A percentile compares a stretch with the other conserved stretches of the same genome.
These are phyloP conservation scores for Paelopatides confundens DNA, from an alignment of 53 echinoderm and acorn worm genomes.

Conservation along the genomic window DNA sequence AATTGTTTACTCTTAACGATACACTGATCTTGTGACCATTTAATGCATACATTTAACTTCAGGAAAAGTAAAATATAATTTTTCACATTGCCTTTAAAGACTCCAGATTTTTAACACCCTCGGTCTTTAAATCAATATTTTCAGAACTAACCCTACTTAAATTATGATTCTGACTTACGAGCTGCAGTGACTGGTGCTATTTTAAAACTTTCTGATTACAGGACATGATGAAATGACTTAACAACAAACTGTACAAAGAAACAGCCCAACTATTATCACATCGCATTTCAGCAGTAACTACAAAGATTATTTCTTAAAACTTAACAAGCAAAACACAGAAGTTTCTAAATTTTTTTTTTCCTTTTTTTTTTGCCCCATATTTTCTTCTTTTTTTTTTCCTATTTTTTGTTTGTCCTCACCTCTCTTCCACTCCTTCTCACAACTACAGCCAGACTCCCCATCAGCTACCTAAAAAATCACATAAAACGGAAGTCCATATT, in stretches of 20 bases:
- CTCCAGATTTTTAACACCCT: too few relatives aligned
- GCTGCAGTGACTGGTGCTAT: neutral
- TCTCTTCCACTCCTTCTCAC: conserved; percentile 47
- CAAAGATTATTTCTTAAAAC: neutral
- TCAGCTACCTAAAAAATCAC: conserved; percentile 39
- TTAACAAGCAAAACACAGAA: conserved; percentile 34
- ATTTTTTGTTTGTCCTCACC: neutral
- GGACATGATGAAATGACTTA: neutral
- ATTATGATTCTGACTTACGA: neutral
- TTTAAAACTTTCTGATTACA: neutral
- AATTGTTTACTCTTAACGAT: too few relatives aligned
- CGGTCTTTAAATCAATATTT: too few relatives aligned
- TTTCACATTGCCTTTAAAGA: too few relatives aligned
- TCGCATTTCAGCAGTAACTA: conserved; percentile 21
- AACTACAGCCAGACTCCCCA: conserved; percentile 47
- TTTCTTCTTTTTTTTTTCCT: neutral
- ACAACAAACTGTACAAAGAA: neutral
- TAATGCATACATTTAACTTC: too few relatives aligned
- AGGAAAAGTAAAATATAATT: too few relatives aligned
- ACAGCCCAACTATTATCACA: conserved; percentile 9
- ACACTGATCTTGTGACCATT: too few relatives aligned
- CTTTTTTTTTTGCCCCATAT: neutral
- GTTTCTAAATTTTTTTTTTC: neutral
- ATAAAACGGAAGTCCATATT: neutral
- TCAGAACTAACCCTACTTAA: neutral